Base-by-base conservation (phyloP, 2,113 vertebrate species). In the Periophthalmodon schlosseri region DNA sequence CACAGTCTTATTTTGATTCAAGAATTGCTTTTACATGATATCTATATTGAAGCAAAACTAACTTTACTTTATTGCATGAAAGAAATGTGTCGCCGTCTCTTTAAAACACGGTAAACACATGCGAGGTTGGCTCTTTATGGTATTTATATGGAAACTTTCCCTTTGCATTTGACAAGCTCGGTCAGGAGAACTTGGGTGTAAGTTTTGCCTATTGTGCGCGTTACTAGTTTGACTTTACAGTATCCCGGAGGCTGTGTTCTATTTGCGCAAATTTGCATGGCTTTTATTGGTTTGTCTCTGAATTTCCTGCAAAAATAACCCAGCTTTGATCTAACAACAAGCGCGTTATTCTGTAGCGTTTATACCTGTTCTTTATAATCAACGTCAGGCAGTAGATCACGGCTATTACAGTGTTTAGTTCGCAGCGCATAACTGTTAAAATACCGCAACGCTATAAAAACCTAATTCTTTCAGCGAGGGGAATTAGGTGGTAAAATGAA, bases 211-310 rank as follows among this genome's bases (percentile, higher is more conserved):
- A 52, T 56, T 56, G 20, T 56, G 52, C 52, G 2, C n/a, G 52
- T 21, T 56, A 10, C 52, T 3, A 21, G 28, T 21, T 56, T 21
- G 8, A 56, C 52, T 56, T 21, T 9, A 56, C 9, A 0, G 18
- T 56, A 56, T 18, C 16, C 52, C 9, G 8, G 67, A 77, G 82
- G 79, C 77, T 80, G 69, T 68, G 73, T 80, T 13, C 80, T 85
- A 89, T 92, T 85, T 86, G 39, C 73, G 8, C 70, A 78, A 86
- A 87, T 86, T 86, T 75, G 84, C 78, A 39, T 72, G 63, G 15
- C 80, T 75, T 87, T 88, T 87, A 87, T 84, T 88, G 88, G 86
- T 86, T 88, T 84, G 77, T 80, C 79, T 86, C 83, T 87, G 83
- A 76, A 86, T 88, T 88, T 82, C 78, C 82, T 86, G 84, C 72